Base-by-base conservation (phyloP, 2,888 invertebrate genomes). In the Sicus ferrugineus region DNA sequence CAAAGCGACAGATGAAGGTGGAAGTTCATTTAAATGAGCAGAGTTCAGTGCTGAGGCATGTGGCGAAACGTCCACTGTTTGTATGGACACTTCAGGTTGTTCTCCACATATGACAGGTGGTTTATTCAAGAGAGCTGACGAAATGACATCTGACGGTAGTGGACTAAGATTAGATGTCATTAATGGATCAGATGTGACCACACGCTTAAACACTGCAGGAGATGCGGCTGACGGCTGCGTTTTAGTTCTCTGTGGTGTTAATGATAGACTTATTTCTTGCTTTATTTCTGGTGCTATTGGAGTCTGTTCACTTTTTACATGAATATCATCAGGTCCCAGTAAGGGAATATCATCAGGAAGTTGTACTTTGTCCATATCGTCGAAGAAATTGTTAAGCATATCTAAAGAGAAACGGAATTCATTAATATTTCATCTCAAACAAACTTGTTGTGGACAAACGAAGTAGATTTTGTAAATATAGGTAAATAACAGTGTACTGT, bases 301-400 rank as follows among this genome's bases (percentile, higher is more conserved):
- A 4, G 73, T 31, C 23, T 79, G 76, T 68, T 82, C 80, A 68
- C 75, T 64, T 69, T 73, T 73, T 9, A 77, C 58, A 75, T 77
- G 0, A 76, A 71, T 50, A 69, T 73, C 73, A 11, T 72, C 66
- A 54, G 77, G 78, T 42, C 79, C 78, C 3, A 77, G 73, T 56
- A 73, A 52, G 34, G 73, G 73, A 26, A 80, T 77, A 31, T 80
- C 79, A 72, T 80, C 78, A 19, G 75, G 73, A 19, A 83, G 73
- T 59, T 82, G 77, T 14, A 78, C 76, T 64, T 78, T 78, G 71
- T 83, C 83, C 74, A 84, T 80, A 46, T 83, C 83, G 65, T 81
- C 79, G 4, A 84, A 76, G 50, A 84, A 81, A 50, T 78, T 83
- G 69, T 80, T 80, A 19, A 84, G 34, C 79, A 84, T 80, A 62